These are phyloP conservation scores for Catharus fuscescens DNA, from an alignment of 2,113 vertebrate genomes.

Conservation along the genomic window DNA sequence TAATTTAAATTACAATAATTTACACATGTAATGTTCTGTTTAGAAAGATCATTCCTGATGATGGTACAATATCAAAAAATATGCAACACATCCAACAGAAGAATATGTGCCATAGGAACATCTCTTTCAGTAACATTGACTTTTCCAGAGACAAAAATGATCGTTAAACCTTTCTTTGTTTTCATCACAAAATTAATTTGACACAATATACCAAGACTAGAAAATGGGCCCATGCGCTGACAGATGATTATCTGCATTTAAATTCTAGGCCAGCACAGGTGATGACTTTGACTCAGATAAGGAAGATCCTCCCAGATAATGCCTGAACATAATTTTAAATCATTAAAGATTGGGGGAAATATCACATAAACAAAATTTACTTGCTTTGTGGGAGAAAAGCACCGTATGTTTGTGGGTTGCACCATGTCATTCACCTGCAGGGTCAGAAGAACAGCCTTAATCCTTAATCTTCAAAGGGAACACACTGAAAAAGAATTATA, in stretches of 20 bases:
- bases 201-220: background rate
- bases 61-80: background rate
- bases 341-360: rapidly evolving
- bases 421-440: rapidly evolving
- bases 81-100: background rate
- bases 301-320: background rate
- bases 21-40: background rate
- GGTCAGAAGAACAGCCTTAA: background rate
- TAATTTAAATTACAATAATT: background rate
- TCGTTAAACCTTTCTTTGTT: background rate
- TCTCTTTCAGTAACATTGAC: background rate
- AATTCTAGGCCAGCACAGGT: background rate
- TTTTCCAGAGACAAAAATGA: background rate
- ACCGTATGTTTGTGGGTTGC: background rate
- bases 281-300: background rate
- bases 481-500: background rate
- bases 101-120: background rate
- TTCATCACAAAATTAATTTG: background rate
- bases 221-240: rapidly evolving
- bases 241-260: background rate
- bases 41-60: background rate
- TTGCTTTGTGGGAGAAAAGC: background rate
- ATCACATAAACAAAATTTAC: background rate
- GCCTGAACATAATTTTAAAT: background rate
- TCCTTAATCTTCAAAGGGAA: background rate